Percentiles rank a stretch among this genome's conserved stretches.
phyloP scores from a whole-genome alignment of 1,140 invertebrate species.

The Drosophila nigrodunni region DNA sequence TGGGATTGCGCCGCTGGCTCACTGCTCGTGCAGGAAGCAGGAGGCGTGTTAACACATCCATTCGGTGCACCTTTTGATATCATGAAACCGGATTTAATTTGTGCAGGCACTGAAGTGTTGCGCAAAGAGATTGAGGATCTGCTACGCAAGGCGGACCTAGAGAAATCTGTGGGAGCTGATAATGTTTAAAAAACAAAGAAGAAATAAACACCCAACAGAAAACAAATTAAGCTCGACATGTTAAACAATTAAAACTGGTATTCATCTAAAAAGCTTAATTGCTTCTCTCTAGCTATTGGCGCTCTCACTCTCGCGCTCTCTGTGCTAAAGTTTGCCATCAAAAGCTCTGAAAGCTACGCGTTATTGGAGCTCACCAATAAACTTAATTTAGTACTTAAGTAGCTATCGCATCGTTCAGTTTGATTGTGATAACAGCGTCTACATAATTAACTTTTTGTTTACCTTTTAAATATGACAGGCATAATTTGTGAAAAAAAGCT shows the following conservation, averaged over 20 bases:
- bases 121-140: constrained; percentile 73
- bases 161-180: constrained; percentile 69
- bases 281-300: background rate
- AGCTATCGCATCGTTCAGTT: constrained; percentile 12
- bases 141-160: constrained; percentile 68
- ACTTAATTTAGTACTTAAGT: constrained; percentile 20
- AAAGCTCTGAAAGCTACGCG: constrained; percentile 9
- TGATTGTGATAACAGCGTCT: constrained; percentile 3
- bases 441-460: background rate
- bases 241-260: constrained; percentile 33
- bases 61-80: constrained; percentile 88
- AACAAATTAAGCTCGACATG: constrained; percentile 48
- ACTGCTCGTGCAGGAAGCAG: constrained; percentile 91
- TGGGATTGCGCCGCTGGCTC: constrained; percentile 90
- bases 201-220: constrained; percentile 12
- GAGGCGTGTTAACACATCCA: constrained; percentile 86
- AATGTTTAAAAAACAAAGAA: constrained; percentile 35
- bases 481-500: constrained; percentile 44
- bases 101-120: constrained; percentile 86
- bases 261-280: constrained; percentile 42
- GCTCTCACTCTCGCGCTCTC: background rate
- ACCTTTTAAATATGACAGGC: constrained; percentile 34
- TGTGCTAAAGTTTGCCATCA: background rate
- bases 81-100: constrained; percentile 88
- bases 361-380: constrained; percentile 4